Conservation (phyloP, 2,113 vertebrate genomes). For the Ochotona curzoniae region DNA sequence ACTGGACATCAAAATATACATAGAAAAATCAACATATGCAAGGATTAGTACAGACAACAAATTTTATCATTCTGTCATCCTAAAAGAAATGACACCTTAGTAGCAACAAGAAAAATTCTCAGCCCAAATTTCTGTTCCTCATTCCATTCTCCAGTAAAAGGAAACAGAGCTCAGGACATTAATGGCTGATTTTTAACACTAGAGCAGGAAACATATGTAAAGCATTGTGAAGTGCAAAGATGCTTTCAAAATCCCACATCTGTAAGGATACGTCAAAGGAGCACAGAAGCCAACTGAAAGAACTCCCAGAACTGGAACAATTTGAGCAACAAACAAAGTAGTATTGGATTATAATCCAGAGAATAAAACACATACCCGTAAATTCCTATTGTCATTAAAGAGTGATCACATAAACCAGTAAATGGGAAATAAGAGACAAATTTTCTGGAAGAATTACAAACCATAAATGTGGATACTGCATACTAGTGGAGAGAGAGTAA, state of each 20-base stretch:
- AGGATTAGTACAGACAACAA: neutral
- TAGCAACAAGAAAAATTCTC: neutral
- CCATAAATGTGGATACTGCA: too few species aligned
- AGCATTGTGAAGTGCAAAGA: neutral
- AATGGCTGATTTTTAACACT: neutral
- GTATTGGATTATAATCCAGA: neutral
- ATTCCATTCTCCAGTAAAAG: neutral
- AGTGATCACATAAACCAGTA: neutral
- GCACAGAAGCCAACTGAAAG: neutral
- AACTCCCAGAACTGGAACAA: neutral
- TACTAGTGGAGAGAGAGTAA: neutral
- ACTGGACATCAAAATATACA: neutral
- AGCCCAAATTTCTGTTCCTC: neutral
- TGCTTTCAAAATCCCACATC: neutral
- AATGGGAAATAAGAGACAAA: neutral
- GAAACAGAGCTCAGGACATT: neutral
- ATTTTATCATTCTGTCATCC: neutral
- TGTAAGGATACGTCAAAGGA: neutral
- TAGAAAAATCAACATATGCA: neutral
- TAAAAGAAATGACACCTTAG: neutral
- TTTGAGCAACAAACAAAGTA: neutral
- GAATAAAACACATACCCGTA: neutral
- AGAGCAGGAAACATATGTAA: neutral
- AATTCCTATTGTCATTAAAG: neutral
- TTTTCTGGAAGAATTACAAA: neutral